Percentiles rank a stretch among this genome's conserved stretches.
These are phyloP conservation scores for Periphyllus acericola DNA, from an alignment of 2,888 invertebrate genomes.

Conservation along the genomic window DNA sequence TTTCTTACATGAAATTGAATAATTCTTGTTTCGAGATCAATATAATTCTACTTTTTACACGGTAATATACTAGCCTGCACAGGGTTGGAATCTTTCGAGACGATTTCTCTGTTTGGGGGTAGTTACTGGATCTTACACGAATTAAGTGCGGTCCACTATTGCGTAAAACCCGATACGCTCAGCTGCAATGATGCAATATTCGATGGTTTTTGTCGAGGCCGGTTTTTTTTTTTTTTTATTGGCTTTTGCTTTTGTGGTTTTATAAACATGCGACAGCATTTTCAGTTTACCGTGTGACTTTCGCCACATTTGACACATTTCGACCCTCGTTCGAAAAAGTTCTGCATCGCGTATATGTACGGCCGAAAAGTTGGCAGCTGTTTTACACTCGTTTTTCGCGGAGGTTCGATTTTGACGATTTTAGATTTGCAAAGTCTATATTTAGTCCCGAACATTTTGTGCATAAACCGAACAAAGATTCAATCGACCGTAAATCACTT, in stretches of 20 bases:
- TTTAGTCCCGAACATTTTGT: neutral
- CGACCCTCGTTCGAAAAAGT: neutral
- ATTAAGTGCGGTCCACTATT: neutral
- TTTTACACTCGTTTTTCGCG: neutral
- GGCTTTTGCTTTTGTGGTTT: neutral
- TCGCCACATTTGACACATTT: neutral
- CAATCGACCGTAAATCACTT: neutral
- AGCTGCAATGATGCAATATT: neutral
- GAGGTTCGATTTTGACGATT: neutral
- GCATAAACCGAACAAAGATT: neutral
- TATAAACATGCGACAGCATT: neutral
- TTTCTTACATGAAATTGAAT: no score
- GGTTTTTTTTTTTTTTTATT: neutral
- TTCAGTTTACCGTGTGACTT: neutral
- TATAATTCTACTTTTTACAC: no score
- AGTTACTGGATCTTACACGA: no score
- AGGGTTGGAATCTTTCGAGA: no score
- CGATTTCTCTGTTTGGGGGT: no score
- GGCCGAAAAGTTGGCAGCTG: neutral
- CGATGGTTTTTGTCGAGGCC: neutral
- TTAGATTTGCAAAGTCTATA: neutral
- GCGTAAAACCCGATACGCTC: neutral
- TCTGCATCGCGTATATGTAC: neutral
- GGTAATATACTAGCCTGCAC: no score
- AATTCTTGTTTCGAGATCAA: no score